A percentile compares a stretch with the other conserved stretches of the same genome.
phyloP scores from a whole-genome alignment of 2,113 vertebrate species.

The Paedocypris sp. region DNA sequence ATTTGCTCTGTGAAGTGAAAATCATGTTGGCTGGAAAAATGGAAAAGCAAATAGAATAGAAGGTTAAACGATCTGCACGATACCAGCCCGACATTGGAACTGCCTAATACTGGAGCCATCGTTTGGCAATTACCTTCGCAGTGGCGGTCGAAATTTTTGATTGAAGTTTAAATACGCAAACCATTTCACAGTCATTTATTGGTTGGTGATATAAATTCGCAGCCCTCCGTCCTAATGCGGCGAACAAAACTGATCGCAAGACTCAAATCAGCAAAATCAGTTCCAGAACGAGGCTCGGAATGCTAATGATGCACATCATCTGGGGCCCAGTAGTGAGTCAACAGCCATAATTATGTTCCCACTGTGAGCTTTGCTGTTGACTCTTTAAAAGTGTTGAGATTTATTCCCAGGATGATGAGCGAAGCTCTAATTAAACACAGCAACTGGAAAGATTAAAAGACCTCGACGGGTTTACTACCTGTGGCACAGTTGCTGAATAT shows the following conservation, averaged over 20 bases:
- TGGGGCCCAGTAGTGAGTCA: conserved; percentile 21
- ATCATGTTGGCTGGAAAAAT: background rate
- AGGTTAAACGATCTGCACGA: background rate
- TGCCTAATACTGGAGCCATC: no score
- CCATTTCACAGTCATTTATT: background rate
- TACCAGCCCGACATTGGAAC: background rate
- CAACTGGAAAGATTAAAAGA: conserved; percentile 14
- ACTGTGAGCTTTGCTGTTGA: conserved; percentile 29
- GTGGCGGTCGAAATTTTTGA: background rate
- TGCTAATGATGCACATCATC: conserved; percentile 22
- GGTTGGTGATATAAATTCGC: background rate
- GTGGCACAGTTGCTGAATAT: background rate
- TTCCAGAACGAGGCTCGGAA: background rate
- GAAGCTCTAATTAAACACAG: conserved; percentile 21
- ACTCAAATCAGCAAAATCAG: conserved; percentile 11
- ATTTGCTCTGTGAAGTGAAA: conserved; percentile 3
- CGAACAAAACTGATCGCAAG: background rate
- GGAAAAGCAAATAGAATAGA: background rate
- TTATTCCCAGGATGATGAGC: conserved; percentile 19
- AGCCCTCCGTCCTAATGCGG: background rate
- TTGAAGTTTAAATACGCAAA: background rate
- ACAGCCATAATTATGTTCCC: conserved; percentile 29
- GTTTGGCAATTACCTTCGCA: background rate
- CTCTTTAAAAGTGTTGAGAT: conserved; percentile 11
- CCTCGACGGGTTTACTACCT: background rate